These are phyloP conservation scores for Rotaria socialis DNA, from an alignment of 2,888 invertebrate genomes.

Conservation along the genomic window DNA sequence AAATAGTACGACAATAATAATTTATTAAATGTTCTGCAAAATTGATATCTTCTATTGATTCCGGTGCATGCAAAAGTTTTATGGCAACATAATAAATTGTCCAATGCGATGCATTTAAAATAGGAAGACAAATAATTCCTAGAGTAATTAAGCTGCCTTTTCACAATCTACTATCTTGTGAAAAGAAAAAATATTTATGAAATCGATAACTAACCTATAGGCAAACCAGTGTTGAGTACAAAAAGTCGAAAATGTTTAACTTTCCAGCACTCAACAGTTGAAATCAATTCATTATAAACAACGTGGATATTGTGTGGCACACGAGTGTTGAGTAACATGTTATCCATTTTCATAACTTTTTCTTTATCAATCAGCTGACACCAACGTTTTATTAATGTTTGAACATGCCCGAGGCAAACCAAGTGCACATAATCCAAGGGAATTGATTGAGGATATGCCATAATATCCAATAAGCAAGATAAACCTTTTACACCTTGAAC, in stretches of 20 bases:
- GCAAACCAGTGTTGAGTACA: not conserved
- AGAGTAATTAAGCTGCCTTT: not conserved
- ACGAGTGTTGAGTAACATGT: not conserved
- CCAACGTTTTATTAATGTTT: not conserved
- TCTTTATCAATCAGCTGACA: not conserved
- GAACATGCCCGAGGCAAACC: not conserved
- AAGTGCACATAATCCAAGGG: not conserved
- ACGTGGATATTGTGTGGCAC: not conserved
- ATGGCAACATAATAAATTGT: not conserved
- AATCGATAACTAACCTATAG: not conserved
- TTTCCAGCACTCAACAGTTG: not conserved
- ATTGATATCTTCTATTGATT: not conserved
- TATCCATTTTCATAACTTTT: not conserved
- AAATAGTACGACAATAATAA: not conserved
- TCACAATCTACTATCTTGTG: too few species aligned
- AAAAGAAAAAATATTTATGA: not conserved
- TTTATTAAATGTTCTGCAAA: not conserved
- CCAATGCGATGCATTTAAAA: not conserved
- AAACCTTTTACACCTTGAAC: not conserved
- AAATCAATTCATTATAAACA: not conserved
- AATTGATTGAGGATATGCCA: not conserved
- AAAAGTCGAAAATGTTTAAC: not conserved
- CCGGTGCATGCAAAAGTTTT: not conserved
- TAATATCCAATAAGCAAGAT: not conserved
- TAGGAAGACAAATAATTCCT: not conserved